phyloP scores from a whole-genome alignment of 2,113 vertebrate species.

The Crypturellus undulatus region DNA sequence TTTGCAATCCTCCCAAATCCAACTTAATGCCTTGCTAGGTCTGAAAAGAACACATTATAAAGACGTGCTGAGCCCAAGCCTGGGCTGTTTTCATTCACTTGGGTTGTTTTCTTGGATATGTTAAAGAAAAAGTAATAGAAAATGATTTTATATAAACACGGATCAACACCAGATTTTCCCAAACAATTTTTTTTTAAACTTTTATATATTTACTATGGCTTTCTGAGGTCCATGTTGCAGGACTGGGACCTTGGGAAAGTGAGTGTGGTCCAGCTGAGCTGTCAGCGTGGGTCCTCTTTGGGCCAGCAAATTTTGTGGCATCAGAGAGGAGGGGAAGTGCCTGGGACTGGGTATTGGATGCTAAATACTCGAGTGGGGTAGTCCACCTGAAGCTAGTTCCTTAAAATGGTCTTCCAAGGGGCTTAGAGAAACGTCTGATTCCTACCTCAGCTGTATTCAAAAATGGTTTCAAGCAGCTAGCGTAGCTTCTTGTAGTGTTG shows the following conservation, averaged over 20 bases:
- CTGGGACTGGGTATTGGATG: background rate
- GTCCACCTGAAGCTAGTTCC: background rate
- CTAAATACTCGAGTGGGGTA: background rate
- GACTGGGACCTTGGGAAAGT: background rate
- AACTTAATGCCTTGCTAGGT: background rate
- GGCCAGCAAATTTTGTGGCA: background rate
- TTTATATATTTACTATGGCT: background rate
- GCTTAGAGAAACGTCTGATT: background rate
- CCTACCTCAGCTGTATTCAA: background rate
- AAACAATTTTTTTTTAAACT: background rate
- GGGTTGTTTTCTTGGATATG: slow-evolving; percentile 19
- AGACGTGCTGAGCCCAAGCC: background rate
- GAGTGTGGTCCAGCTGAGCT: background rate
- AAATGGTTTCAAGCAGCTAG: background rate
- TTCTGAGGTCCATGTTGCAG: background rate
- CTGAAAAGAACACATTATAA: background rate
- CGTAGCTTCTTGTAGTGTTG: background rate
- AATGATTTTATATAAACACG: background rate
- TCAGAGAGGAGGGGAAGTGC: background rate
- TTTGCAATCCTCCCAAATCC: background rate
- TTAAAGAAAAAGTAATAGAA: background rate
- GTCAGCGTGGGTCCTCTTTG: background rate
- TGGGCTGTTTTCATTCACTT: background rate
- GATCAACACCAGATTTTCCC: background rate
- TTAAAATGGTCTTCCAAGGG: background rate